phyloP scores from a whole-genome alignment of 2,797 vertebrate species.

The Okamejei kenojei region DNA sequence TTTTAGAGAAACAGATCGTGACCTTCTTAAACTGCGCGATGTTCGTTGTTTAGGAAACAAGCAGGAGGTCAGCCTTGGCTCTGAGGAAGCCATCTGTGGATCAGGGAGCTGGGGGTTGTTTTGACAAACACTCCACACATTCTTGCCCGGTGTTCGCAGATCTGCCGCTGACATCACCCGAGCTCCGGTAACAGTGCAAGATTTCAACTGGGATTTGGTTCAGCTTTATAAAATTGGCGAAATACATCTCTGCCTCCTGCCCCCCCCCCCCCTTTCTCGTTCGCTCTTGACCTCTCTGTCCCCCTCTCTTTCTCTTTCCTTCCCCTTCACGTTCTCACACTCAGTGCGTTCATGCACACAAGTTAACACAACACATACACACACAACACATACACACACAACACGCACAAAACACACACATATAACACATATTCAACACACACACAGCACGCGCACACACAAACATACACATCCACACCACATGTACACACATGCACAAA shows the following conservation, averaged over 20 bases:
- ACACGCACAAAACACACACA: not conserved
- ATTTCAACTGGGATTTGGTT: not conserved
- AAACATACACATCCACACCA: too few species aligned
- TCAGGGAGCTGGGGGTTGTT: not conserved
- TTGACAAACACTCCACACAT: not conserved
- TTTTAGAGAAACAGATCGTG: not conserved
- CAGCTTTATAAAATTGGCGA: not conserved
- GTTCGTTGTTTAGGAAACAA: not conserved
- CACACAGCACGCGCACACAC: too few species aligned
- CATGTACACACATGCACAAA: too few species aligned
- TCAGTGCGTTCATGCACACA: too few species aligned
- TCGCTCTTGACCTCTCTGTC: not conserved
- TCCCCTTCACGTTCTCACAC: too few species aligned
- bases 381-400: too few species aligned
- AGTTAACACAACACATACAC: too few species aligned
- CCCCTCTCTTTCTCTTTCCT: not conserved
- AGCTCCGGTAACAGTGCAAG: not conserved
- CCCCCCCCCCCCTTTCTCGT: not conserved
- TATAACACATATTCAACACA: too few species aligned
- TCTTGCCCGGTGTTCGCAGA: not conserved
- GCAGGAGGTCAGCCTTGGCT: not conserved
- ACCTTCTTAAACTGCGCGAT: not conserved
- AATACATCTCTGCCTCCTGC: not conserved
- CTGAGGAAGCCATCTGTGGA: not conserved
- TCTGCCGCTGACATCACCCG: not conserved